Evolutionary conservation across 2,888 invertebrate genomes (phyloP).

Genomic region (Mechanitis mazaeus): DNA sequence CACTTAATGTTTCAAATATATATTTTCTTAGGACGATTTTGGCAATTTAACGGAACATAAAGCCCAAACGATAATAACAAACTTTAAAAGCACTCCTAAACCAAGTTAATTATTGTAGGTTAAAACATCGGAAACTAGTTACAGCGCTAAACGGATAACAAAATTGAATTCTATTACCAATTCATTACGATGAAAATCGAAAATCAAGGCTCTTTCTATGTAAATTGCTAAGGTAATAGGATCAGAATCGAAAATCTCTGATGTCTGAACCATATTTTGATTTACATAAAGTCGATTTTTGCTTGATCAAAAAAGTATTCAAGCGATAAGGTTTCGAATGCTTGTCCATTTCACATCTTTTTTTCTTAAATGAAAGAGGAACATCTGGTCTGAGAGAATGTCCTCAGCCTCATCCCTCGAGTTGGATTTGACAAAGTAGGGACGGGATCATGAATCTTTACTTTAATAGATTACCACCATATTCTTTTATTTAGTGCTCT

Average conservation of each 20-base stretch:
- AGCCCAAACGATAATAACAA: not conserved
- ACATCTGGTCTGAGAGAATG: conserved; percentile 10
- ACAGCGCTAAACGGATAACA: conserved; percentile 17
- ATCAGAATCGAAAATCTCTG: conserved; percentile 29
- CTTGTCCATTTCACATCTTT: conserved; percentile 10
- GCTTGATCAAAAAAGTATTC: conserved; percentile 3
- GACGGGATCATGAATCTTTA: conserved; percentile 5
- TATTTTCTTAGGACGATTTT: too few relatives aligned
- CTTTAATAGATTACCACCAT: conserved; percentile 4
- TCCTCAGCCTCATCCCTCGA: not conserved
- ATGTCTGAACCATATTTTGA: conserved; percentile 21
- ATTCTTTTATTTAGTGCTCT: conserved; percentile 1
- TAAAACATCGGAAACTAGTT: conserved; percentile 31
- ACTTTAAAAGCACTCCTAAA: conserved; percentile 2
- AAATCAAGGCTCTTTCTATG: conserved; percentile 44
- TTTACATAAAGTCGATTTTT: conserved; percentile 24
- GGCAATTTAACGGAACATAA: too few relatives aligned
- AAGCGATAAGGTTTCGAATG: conserved; percentile 8
- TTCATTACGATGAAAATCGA: conserved; percentile 41
- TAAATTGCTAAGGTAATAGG: conserved; percentile 41
- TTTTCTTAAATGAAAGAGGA: conserved; percentile 3
- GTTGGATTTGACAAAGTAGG: conserved; percentile 4
- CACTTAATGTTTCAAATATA: too few relatives aligned
- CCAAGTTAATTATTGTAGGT: conserved; percentile 9
- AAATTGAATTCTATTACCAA: conserved; percentile 34